Evolutionary conservation across 2,797 vertebrate genomes (phyloP).

Genomic region (Columba guinea): DNA sequence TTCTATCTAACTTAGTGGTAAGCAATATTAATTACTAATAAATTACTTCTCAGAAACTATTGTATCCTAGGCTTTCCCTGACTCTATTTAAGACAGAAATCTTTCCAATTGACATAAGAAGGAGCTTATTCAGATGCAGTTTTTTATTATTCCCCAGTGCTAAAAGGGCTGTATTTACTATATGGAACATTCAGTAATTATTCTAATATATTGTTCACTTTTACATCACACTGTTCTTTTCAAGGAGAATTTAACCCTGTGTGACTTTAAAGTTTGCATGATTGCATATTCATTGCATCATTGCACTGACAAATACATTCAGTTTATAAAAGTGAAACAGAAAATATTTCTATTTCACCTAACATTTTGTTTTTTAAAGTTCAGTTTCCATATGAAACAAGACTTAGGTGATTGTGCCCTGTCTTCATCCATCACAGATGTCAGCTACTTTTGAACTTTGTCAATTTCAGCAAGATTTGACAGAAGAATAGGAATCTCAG

Average conservation of each 20-base stretch:
- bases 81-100: not conserved
- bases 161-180: not conserved
- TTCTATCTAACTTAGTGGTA: not conserved
- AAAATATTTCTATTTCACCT: not conserved
- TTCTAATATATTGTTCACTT: not conserved
- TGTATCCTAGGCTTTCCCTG: not conserved
- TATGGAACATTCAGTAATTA: not conserved
- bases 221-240: not conserved
- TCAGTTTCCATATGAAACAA: not conserved
- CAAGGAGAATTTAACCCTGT: not conserved
- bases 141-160: not conserved
- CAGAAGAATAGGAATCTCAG: not conserved
- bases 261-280: not conserved
- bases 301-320: not conserved
- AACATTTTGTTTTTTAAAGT: not conserved
- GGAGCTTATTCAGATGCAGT: not conserved
- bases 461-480: not conserved
- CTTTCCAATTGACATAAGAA: not conserved
- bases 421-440: not conserved
- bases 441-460: conserved; percentile 18
- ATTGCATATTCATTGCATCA: not conserved
- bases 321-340: not conserved
- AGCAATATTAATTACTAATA: not conserved
- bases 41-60: not conserved
- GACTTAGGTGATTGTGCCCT: not conserved